A percentile compares a stretch with the other conserved stretches of the same genome.
These are phyloP conservation scores for Perizoma affinitatum DNA, from an alignment of 2,888 invertebrate species.

Conservation along the genomic window DNA sequence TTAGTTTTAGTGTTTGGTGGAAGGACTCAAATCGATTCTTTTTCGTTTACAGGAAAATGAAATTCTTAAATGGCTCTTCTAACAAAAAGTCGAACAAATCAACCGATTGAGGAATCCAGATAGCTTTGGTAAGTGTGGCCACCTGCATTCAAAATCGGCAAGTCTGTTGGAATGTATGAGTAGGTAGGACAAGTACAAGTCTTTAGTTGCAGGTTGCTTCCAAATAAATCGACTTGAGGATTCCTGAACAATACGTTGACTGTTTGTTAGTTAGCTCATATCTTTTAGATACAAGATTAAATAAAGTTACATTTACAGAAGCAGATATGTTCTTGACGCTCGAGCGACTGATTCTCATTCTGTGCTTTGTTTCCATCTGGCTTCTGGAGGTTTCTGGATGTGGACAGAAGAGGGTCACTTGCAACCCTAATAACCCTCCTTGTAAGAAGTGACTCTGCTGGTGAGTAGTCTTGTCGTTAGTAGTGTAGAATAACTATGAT, in stretches of 20 bases:
- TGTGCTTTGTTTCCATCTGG: slow-evolving; percentile 43
- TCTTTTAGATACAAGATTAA: no score
- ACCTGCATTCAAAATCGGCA: no score
- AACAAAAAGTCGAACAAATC: slow-evolving; percentile 9
- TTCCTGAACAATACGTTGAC: no score
- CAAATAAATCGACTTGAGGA: no score
- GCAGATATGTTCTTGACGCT: slow-evolving; percentile 25
- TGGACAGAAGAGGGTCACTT: slow-evolving; percentile 47
- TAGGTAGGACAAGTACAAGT: no score
- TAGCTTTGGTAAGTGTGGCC: slow-evolving; percentile 14
- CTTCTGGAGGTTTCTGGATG: slow-evolving; percentile 50
- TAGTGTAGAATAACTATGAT: no score
- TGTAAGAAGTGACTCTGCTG: slow-evolving; percentile 41
- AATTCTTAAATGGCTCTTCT: slow-evolving; percentile 20
- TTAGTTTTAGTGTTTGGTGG: slow-evolving; percentile 57
- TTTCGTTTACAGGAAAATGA: slow-evolving; percentile 62
- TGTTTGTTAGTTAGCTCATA: no score
- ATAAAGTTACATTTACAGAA: slow-evolving; percentile 4
- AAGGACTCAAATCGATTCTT: slow-evolving; percentile 68
- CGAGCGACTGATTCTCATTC: slow-evolving; percentile 37
- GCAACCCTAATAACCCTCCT: slow-evolving; percentile 43
- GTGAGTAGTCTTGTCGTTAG: no score
- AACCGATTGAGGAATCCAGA: neutral
- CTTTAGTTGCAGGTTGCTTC: no score
- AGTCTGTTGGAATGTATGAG: no score